Percentiles rank a stretch among this genome's conserved stretches.
These are phyloP conservation scores for Drosophila neotestacea DNA, from an alignment of 2,888 invertebrate genomes.

Conservation along the genomic window DNA sequence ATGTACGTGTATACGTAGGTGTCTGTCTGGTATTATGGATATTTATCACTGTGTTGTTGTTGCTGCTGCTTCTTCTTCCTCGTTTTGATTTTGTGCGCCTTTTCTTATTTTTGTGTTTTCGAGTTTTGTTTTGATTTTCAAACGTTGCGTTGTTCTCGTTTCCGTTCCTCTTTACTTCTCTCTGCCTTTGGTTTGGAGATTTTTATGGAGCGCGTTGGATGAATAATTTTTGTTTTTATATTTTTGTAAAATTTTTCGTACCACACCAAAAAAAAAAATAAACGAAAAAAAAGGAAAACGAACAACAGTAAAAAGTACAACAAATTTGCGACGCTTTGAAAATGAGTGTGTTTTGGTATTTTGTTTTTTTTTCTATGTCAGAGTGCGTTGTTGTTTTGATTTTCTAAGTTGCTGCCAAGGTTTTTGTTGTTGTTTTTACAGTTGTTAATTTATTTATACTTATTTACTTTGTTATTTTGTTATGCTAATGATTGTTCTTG, in stretches of 20 bases:
- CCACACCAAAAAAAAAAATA: constrained; percentile 32
- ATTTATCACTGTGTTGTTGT: constrained; percentile 18
- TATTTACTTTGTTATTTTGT: constrained; percentile 36
- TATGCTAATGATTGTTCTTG: constrained; percentile 39
- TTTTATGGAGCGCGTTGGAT: constrained; percentile 47
- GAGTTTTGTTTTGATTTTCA: constrained; percentile 44
- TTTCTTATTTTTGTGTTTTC: constrained; percentile 31
- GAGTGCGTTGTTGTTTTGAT: constrained; percentile 30
- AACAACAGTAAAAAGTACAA: constrained; percentile 19
- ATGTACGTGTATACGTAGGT: neutral
- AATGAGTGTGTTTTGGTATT: constrained; percentile 18
- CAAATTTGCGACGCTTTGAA: constrained; percentile 26
- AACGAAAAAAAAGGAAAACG: neutral
- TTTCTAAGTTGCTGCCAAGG: constrained; percentile 45
- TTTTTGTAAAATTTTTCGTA: constrained; percentile 32
- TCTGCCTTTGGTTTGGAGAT: constrained; percentile 23
- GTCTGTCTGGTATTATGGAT: constrained; percentile 39
- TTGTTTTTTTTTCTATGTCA: constrained; percentile 16
- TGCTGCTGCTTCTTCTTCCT: constrained; percentile 19
- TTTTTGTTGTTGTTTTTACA: constrained; percentile 35
- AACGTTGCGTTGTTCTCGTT: constrained; percentile 33
- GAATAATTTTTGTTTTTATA: constrained; percentile 19
- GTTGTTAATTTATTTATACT: constrained; percentile 46
- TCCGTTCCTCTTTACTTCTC: constrained; percentile 9
- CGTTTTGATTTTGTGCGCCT: constrained; percentile 29